Percentiles rank a stretch among this genome's conserved stretches.
These are phyloP conservation scores for Dasyprocta punctata DNA, from an alignment of 2,113 vertebrate species.

Conservation along the genomic window DNA sequence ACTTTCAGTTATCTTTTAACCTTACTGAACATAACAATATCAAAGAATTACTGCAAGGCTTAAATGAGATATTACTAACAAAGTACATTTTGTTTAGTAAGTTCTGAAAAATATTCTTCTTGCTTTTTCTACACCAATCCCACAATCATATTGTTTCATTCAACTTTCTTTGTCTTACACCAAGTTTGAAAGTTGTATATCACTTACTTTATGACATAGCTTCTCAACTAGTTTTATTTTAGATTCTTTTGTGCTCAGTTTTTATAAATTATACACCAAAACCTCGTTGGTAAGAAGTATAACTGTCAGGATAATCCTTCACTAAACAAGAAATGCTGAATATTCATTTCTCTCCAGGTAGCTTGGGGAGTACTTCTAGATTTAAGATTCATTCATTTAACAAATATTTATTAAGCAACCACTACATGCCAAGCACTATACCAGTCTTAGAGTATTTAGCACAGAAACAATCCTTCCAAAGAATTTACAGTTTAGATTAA, in stretches of 20 bases:
- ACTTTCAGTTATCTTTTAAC: constrained; percentile 1
- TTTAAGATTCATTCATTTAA: constrained; percentile 26
- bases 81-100: not conserved
- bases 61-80: constrained; percentile 21
- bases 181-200: not conserved
- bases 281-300: not conserved
- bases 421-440: not conserved
- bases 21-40: not conserved
- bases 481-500: not conserved
- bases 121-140: not conserved
- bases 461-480: not conserved
- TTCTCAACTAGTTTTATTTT: constrained; percentile 36
- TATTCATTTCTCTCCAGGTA: constrained; percentile 20
- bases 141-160: not conserved
- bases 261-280: not conserved
- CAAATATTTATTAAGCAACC: constrained; percentile 4
- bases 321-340: constrained; percentile 41
- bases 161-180: not conserved
- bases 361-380: constrained; percentile 5
- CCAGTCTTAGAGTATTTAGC: not conserved
- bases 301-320: constrained; percentile 39
- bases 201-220: constrained; percentile 28
- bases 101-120: not conserved
- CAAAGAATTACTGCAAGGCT: constrained; percentile 19
- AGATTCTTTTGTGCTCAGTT: not conserved